These are phyloP conservation scores for Rhopalosiphum padi DNA, from an alignment of 1,140 invertebrate genomes.

Conservation along the genomic window DNA sequence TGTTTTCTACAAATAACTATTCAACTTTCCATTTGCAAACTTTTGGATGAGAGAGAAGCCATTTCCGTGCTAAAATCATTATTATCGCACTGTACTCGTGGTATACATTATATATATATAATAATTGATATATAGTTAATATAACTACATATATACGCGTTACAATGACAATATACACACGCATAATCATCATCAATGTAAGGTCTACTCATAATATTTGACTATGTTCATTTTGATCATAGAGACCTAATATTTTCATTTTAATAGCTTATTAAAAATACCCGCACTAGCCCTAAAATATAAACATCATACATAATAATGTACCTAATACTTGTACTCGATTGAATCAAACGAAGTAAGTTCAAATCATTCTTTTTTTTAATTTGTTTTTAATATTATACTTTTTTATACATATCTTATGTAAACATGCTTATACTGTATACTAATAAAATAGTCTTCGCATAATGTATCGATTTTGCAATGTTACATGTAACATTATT, in stretches of 20 bases:
- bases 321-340: too few species aligned
- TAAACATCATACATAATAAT: too few species aligned
- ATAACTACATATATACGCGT: background rate
- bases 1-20: background rate
- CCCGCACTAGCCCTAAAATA: too few species aligned
- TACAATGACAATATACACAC: too few species aligned
- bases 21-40: background rate
- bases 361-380: too few species aligned
- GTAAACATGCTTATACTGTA: too few species aligned
- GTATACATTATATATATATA: background rate
- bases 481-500: too few species aligned
- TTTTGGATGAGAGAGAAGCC: background rate
- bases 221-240: background rate
- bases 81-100: background rate
- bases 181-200: background rate
- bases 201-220: background rate
- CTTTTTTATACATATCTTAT: too few species aligned
- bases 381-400: too few species aligned
- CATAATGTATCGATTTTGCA: too few species aligned
- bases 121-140: background rate
- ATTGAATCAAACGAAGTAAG: too few species aligned
- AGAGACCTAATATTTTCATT: background rate
- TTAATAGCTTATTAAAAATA: background rate
- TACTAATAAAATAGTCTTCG: too few species aligned
- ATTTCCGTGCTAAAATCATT: background rate